phyloP scores from a whole-genome alignment of 2,888 invertebrate species.

The Torymus auratus region DNA sequence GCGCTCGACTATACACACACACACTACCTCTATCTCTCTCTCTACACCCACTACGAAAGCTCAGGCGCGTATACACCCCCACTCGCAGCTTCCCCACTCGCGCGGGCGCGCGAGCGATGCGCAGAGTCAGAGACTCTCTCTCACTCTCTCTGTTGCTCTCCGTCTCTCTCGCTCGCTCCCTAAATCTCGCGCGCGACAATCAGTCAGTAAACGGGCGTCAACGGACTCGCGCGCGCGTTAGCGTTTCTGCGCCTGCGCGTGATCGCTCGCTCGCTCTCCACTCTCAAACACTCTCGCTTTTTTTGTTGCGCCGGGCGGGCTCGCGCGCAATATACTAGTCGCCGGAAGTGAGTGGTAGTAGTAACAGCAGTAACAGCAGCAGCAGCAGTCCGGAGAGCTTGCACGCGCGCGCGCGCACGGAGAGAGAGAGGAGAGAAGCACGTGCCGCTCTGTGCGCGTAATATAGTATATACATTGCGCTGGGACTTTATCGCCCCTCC shows the following conservation, averaged over 20 bases:
- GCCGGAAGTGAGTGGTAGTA: too few species aligned
- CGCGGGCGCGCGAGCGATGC: too few species aligned
- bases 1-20: too few species aligned
- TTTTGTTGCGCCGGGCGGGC: neutral
- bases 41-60: too few species aligned
- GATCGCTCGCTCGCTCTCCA: neutral
- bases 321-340: too few species aligned
- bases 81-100: too few species aligned
- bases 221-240: conserved; percentile 64
- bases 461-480: too few species aligned
- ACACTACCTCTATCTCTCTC: too few species aligned
- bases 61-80: too few species aligned
- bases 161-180: conserved; percentile 62
- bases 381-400: neutral
- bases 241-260: neutral
- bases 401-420: neutral
- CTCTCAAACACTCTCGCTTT: neutral
- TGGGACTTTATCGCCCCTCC: conserved; percentile 11
- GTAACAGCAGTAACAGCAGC: too few species aligned
- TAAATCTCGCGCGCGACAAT: conserved; percentile 72
- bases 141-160: conserved; percentile 2
- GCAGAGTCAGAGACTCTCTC: neutral
- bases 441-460: conserved; percentile 50
- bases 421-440: conserved; percentile 45
- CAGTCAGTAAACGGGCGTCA: conserved; percentile 72